Evolutionary conservation across 2,888 invertebrate genomes (phyloP), one percentile per base, ranked within the genome.

Genomic region (Cinara cedri): DNA sequence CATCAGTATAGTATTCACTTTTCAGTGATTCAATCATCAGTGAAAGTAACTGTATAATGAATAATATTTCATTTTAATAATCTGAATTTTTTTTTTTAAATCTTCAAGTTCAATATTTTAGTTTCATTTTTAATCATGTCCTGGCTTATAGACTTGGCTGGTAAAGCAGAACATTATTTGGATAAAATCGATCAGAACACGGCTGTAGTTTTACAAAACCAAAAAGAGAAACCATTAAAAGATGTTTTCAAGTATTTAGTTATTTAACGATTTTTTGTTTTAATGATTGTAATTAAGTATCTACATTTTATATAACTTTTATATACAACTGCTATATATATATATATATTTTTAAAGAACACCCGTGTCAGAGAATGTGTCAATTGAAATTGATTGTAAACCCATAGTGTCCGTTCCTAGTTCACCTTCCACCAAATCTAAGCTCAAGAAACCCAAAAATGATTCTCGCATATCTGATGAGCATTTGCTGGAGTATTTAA

Each of bases 121-220:
- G 19, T 19, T 24, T 26, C 16, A 55, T 34, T 42, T 42, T 42
- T 19, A 70, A 19, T 55, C 13, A 91, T 92, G 92, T 91, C 91
- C 82, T 92, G 92, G 92, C 85, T 92, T 68, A 88, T 89, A 82
- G 91, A 90, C 83, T 87, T 92, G 76, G 91, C 92, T 66, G 91
- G 90, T 42, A 91, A 90, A 83, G 92, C 92, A 26, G 92, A 92
- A 85, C 89, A 90, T 84, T 87, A 93, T 81, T 86, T 93, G 46
- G 92, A 92, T 85, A 90, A 90, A 86, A 89, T 93, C 75, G 93
- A 93, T 84, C 89, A 91, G 85, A 90, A 90, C 85, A 92, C 92
- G 19, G 92, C 92, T 1, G 88, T 88, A 55, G 91, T 90, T 55
- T 86, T 90, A 63, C 83, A 78, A 70, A 70, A 57, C 0, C 78